Evolutionary conservation across 1,140 invertebrate species (phyloP).

Genomic region (Bombus polaris): DNA sequence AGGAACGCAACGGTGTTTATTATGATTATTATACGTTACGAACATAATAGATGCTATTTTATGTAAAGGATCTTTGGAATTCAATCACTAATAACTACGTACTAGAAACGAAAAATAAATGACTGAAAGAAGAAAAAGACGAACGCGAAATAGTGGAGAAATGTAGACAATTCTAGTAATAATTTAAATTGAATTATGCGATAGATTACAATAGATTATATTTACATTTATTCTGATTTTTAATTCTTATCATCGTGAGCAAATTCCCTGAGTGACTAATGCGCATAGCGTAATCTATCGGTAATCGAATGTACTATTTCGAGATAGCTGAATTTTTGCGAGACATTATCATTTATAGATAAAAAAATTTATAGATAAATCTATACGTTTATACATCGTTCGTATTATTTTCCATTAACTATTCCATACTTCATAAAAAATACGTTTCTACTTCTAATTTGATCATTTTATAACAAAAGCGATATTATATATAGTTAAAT

Average conservation of each 20-base stretch:
- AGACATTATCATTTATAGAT: not conserved
- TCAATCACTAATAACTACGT: not conserved
- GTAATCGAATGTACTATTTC: not conserved
- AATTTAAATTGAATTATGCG: not conserved
- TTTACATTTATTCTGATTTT: not conserved
- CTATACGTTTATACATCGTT: not conserved
- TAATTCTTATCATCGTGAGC: not conserved
- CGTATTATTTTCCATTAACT: not conserved
- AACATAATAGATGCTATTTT: not conserved
- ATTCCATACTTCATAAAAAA: not conserved
- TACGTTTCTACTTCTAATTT: not conserved
- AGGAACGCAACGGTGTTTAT: constrained; percentile 24
- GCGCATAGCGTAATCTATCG: constrained; percentile 16
- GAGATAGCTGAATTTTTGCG: not conserved
- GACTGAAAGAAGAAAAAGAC: not conserved
- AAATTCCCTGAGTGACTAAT: constrained; percentile 3
- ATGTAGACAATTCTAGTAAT: not conserved
- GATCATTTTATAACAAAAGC: not conserved
- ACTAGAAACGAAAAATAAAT: constrained; percentile 12
- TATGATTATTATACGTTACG: constrained; percentile 14
- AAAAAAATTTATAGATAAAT: not conserved
- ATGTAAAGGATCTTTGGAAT: not conserved
- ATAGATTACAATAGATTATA: not conserved
- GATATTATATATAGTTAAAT: constrained; percentile 1
- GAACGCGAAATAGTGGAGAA: too few relatives aligned